These are phyloP conservation scores for Plectrocnemia conspersa DNA, from an alignment of 1,140 invertebrate genomes.

Conservation along the genomic window DNA sequence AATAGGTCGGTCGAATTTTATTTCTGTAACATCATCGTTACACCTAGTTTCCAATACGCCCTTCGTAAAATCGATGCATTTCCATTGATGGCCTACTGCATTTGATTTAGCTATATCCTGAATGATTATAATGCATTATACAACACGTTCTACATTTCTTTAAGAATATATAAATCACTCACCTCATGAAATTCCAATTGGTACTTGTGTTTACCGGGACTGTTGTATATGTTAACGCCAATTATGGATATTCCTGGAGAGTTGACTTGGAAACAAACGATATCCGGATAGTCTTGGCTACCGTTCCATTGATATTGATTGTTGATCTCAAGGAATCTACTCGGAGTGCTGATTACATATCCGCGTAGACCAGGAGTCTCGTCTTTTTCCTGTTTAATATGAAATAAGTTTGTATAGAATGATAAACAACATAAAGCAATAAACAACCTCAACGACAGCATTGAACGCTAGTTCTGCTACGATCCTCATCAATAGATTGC, in stretches of 20 bases:
- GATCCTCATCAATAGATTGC: constrained; percentile 77
- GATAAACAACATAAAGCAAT: not conserved
- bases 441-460: constrained; percentile 41
- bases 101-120: constrained; percentile 37
- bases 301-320: constrained; percentile 92
- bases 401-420: constrained; percentile 8
- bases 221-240: constrained; percentile 84
- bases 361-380: constrained; percentile 43
- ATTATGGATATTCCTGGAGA: constrained; percentile 81
- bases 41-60: constrained; percentile 62
- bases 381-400: constrained; percentile 55
- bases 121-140: constrained; percentile 27
- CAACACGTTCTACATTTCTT: not conserved
- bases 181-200: constrained; percentile 84
- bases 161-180: constrained; percentile 17
- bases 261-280: constrained; percentile 93
- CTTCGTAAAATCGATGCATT: constrained; percentile 65
- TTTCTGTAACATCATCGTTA: constrained; percentile 73
- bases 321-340: constrained; percentile 85
- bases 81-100: constrained; percentile 58
- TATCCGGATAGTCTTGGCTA: constrained; percentile 93
- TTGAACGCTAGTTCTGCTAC: constrained; percentile 82
- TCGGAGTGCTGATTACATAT: constrained; percentile 78
- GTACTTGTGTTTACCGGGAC: constrained; percentile 81
- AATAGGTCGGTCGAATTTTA: constrained; percentile 87